Conservation (phyloP, 2,113 vertebrate species). For the Toxostoma redivivum region DNA sequence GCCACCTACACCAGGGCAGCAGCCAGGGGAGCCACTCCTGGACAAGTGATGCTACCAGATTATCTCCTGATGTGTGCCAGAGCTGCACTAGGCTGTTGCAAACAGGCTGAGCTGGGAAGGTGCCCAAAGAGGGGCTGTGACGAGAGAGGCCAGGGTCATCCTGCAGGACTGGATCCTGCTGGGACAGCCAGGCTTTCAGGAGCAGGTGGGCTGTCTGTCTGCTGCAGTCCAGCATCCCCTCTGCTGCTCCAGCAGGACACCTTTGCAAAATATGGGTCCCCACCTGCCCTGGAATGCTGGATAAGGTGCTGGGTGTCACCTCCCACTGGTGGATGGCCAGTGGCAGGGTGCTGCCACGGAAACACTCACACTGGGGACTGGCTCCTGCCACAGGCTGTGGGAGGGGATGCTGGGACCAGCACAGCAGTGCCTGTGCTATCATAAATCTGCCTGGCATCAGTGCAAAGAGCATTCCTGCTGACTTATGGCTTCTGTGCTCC, state of each 20-base stretch:
- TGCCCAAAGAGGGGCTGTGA: background rate
- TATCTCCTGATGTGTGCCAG: rapidly evolving
- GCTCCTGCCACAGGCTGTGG: background rate
- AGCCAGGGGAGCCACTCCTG: background rate
- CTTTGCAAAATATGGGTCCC: background rate
- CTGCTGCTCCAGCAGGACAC: background rate
- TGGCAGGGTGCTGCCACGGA: background rate
- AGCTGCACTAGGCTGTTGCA: background rate
- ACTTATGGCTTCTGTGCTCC: background rate
- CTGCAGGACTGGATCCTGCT: no score
- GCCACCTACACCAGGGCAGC: background rate
- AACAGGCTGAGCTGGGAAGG: background rate
- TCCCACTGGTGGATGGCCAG: background rate
- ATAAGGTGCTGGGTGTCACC: background rate
- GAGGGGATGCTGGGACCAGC: background rate
- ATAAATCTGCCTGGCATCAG: background rate
- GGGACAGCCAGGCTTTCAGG: rapidly evolving
- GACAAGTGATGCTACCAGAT: background rate
- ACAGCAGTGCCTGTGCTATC: background rate
- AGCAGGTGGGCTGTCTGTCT: background rate
- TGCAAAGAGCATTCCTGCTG: background rate
- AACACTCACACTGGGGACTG: rapidly evolving
- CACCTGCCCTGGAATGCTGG: background rate
- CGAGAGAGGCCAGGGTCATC: background rate
- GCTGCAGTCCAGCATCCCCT: background rate